Base-by-base conservation (phyloP, 2,888 invertebrate species). In the Ernsta delagoae region DNA sequence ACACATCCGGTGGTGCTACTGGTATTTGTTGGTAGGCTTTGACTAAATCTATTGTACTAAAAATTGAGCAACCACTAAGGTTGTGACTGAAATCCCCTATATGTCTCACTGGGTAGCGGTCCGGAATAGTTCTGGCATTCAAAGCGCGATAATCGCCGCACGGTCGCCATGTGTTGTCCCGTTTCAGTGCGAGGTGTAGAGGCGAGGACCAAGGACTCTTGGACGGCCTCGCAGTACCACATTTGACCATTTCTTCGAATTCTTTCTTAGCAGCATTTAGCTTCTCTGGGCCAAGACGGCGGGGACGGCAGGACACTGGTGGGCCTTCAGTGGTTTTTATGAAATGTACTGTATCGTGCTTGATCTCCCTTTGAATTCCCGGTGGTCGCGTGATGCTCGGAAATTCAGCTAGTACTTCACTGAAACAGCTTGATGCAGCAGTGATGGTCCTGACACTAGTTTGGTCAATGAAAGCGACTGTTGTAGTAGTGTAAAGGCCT, bases 381-480 rank as follows among this genome's bases (percentile, higher is more conserved):
- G 63, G 63, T 5, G 54, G 63, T 1, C 63, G 63, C 11, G 54
- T 54, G 11, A 63, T 63, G 24, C 24, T 41, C 4, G 63, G 63
- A 16, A 63, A 63, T 31, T 63, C 41, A 24, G 54, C 39, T 0
- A 63, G n/a, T 8, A 63, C 41, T 24, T 50, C n/a, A 34, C 36
- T 12, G 36, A 50, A 62, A 34, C 11, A 31, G 8, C 24, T 41
- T 24, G 53, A 9, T 24, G 43, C 2, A 43, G 16, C 6, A 16
- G 59, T 39, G 12, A 73, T 53, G 5, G 70, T 41, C 11, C 65
- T 71, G 3, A 66, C 60, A 31, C 71, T 71, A 0, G 45, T 24
- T 5, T 16, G 8, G 6, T 65, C 64, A 8, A 60, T n/a, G 34
- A 61, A 60, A 24, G 66, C 68, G n/a, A 45, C 7, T 1, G 50